Evolutionary conservation across 2,888 invertebrate genomes (phyloP), one percentile per base, ranked within the genome.

Genomic region (Aleiodes testaceus): DNA sequence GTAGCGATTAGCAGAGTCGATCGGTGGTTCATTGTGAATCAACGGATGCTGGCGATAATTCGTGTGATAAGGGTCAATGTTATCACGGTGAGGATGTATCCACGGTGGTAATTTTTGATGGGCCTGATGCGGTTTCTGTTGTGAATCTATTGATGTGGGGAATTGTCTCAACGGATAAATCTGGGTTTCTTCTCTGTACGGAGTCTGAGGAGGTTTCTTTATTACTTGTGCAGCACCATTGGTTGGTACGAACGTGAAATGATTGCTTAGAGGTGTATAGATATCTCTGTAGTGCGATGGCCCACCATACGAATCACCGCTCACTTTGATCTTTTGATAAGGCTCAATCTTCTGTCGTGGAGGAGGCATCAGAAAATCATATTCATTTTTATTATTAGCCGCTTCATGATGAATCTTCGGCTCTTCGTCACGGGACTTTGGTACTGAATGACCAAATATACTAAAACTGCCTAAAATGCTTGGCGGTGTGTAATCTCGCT

Each of bases 391-490:
- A 22, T 63, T 63, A 22, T 63, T 63, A 12, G 83, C 80, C 0
- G 79, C 72, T 1, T 80, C 61, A 45, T 81, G 79, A 30, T 84
- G 83, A 9, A 61, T 47, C 5, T 74, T 73, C 6, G 71, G 59
- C 0, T 85, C 81, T 76, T 90, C 89, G 77, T 90, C 88, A 78
- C 90, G 87, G 74, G 89, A 89, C 83, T 91, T 90, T 11, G 90
- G 86, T 26, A 90, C 88, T 61, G 90, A 90, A 71, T 91, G 87
- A n/a, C 91, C 91, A 76, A 90, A 91, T 14, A 90, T 88, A 78
- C 90, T 90, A 82, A 91, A 91, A 69, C 91, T 89, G 75, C 92
- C 92, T 87, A 88, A 75, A 59, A 88, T 83, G 66, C 80, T 82
- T n/a, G 76, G 77, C 0, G 79, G 79, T 71, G 42, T 79, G 74